Percentiles rank a stretch among this genome's conserved stretches.
These are phyloP conservation scores for Caenorhabditis afra DNA, from an alignment of 2,888 invertebrate species.

Conservation along the genomic window DNA sequence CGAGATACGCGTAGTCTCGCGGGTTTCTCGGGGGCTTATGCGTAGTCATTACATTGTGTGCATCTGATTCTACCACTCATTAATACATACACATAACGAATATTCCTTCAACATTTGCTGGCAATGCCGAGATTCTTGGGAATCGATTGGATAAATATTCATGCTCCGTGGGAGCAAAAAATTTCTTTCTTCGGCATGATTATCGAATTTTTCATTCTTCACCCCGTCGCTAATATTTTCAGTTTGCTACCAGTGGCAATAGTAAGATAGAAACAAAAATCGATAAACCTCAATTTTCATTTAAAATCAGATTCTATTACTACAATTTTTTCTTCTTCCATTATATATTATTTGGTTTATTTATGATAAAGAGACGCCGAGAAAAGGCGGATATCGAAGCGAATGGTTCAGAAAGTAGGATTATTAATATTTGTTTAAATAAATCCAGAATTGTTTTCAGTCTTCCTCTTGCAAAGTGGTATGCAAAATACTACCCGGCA, in stretches of 20 bases:
- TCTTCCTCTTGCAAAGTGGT: constrained; percentile 6
- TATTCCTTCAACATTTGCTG: too few species aligned
- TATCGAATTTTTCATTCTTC: background rate
- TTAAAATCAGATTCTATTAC: background rate
- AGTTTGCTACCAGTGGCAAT: background rate
- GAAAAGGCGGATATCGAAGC: background rate
- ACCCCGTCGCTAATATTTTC: background rate
- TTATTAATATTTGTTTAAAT: background rate
- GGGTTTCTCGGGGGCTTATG: too few species aligned
- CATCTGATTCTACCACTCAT: too few species aligned
- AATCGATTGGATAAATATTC: constrained; percentile 10
- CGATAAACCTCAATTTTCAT: background rate
- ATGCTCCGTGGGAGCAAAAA: background rate
- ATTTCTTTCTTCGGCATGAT: background rate
- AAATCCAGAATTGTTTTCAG: background rate
- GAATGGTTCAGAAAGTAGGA: constrained; percentile 18
- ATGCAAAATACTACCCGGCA: constrained; percentile 25
- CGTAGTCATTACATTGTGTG: too few species aligned
- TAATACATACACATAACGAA: too few species aligned
- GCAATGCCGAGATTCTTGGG: constrained; percentile 9
- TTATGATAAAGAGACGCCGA: background rate
- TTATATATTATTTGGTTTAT: background rate
- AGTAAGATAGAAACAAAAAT: background rate
- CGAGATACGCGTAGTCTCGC: too few species aligned
- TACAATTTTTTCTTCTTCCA: background rate